Evolutionary conservation across 2,888 invertebrate species (phyloP).

Genomic region (Calameuta pallipes): DNA sequence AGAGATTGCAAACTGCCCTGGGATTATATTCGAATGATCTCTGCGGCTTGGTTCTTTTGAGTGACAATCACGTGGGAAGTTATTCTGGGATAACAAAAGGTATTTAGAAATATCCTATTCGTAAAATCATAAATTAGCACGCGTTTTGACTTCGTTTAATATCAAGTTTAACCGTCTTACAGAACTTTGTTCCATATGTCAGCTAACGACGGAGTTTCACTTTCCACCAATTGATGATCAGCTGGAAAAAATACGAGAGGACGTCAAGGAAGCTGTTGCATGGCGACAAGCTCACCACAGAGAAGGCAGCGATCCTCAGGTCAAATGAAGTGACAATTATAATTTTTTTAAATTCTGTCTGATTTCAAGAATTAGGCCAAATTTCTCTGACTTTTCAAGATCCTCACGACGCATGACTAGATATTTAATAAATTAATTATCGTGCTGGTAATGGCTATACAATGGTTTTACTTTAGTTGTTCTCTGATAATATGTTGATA

Average conservation of each 20-base stretch:
- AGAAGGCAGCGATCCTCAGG: conserved; percentile 59
- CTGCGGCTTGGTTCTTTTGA: conserved; percentile 87
- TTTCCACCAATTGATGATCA: conserved; percentile 89
- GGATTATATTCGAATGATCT: conserved; percentile 93
- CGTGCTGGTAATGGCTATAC: neutral
- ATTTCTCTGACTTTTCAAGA: neutral
- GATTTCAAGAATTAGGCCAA: neutral
- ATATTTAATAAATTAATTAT: neutral
- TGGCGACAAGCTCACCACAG: conserved; percentile 62
- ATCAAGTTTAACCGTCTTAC: conserved; percentile 35
- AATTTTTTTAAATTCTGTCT: neutral
- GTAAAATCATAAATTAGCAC: neutral
- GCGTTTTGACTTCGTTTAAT: neutral
- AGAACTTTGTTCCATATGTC: conserved; percentile 79
- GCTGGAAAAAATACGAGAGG: conserved; percentile 76
- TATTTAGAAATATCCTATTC: conserved; percentile 38
- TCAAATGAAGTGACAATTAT: conserved; percentile 24
- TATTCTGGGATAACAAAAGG: conserved; percentile 75
- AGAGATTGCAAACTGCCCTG: conserved; percentile 91
- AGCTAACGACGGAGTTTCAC: conserved; percentile 93
- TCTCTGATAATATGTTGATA: neutral
- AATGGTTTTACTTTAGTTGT: neutral
- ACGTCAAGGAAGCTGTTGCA: conserved; percentile 71
- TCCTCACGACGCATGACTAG: neutral
- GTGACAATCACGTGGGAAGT: conserved; percentile 73